Evolutionary conservation across 2,888 invertebrate species (phyloP), one percentile per base, ranked within the genome.

Genomic region (Epirrita christyi): DNA sequence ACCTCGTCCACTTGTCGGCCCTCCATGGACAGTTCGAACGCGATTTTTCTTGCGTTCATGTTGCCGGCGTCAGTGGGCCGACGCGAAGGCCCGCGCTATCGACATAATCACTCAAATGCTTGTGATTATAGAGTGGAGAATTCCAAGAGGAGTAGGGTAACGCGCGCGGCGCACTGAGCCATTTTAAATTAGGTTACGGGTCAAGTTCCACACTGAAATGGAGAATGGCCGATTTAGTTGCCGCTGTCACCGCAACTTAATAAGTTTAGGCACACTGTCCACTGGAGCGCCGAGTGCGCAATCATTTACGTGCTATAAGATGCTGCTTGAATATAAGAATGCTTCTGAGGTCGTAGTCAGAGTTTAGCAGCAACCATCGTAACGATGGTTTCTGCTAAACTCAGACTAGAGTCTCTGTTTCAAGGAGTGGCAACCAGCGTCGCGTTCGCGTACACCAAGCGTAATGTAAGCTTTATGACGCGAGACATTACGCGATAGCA

Each of bases 1-100:
- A 97, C 97, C 86, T 98, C 98, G 86, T 97, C 97, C 69, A 98
- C 96, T 88, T 98, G 98, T 72, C 96, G 94, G 61, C 97, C 97
- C 86, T 98, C 97, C 93, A 98, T 95, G 68, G 95, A 94, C 91
- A 96, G 92, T 83, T 96, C 96, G 86, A 96, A 96, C 67, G 95
- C 92, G 83, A 96, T 95, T 68, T 95, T 95, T 77, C 96, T 94
- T 63, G 96, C 96, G 89, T 96, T 96, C 96, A 96, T 96, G 70
- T 75, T 92, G 85, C 78, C 83, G 80, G 72, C 79, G 86, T 86
- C 86, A 85, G 74, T 82, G 80, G 72, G 76, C 76, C 76, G 80
- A 64, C 76, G 73, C 80, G 60, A 62, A 14, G 36, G 46, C 50
- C 61, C 61, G 67, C 65, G 66, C 71, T 70, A 76, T 72, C 75